Base-by-base conservation (phyloP, 2,113 vertebrate species). In the Tragelaphus strepsiceros region DNA sequence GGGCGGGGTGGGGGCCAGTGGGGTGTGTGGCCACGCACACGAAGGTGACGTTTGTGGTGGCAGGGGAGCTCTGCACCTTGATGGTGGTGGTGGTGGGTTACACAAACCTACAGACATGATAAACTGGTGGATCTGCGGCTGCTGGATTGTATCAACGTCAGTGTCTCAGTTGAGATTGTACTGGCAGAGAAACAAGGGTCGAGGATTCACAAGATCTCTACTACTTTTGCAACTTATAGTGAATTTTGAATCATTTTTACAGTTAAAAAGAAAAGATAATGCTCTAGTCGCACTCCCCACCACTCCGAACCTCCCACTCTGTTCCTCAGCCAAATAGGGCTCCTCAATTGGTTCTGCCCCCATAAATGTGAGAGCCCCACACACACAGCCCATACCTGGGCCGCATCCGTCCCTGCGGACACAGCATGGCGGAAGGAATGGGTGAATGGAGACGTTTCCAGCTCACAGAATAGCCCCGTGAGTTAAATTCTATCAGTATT, bases 331-430 rank as follows among this genome's bases (percentile, higher is more conserved):
- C 49, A n/a, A 43, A 30, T 3, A 26, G 30, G 30, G 56, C 26
- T 54, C 32, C 39, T 22, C 11, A 14, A 30, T 1, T 4, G 49
- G 5, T 82, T 49, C 71, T 30, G 81, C 32, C 10, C 35, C 49
- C 28, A 13, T 6, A 26, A 56, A 22, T 0, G 15, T 32, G 62
- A 58, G 22, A 9, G 16, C 32, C 22, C 28, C 9, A 0, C 0
- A 7, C 22, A 5, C 43, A 51, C 4, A 22, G 15, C 11, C n/a
- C 10, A 13, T 16, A 1, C 89, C 26, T 43, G 26, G 67, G 28
- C 32, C 4, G 0, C 2, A 2, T 10, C 22, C 7, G 1, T 67
- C 49, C 1, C 28, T 7, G 6, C 9, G 35, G 43, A 30, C 77
- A 30, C 5, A 32, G 17, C 22, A n/a, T 10, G 49, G 13, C 0